A percentile compares a stretch with the other conserved stretches of the same genome.
Conservation (phyloP, 2,113 vertebrate species). For the Perca fluviatilis region DNA sequence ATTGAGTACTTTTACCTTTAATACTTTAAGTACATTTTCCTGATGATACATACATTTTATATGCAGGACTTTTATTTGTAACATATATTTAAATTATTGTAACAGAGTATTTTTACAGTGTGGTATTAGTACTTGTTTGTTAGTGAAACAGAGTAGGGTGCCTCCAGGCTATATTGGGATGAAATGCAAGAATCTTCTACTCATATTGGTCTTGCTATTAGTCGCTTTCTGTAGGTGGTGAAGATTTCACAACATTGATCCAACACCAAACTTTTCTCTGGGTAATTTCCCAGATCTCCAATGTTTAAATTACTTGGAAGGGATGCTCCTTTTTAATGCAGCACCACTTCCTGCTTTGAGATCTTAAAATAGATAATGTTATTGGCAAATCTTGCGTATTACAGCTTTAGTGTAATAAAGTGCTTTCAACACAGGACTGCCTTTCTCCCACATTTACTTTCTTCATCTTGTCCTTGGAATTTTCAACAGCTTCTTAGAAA, state of each 20-base stretch:
- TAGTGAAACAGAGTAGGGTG: not conserved
- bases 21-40: too few relatives aligned
- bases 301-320: slow-evolving; percentile 11
- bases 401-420: slow-evolving; percentile 2
- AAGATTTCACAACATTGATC: slow-evolving; percentile 26
- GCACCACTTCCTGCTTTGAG: slow-evolving; percentile 24
- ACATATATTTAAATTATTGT: too few relatives aligned
- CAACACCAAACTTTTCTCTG: slow-evolving; percentile 27
- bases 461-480: not conserved
- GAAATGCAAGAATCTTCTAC: not conserved
- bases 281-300: slow-evolving; percentile 51
- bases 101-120: too few relatives aligned
- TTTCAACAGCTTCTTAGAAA: not conserved
- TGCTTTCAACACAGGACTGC: slow-evolving; percentile 11
- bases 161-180: slow-evolving; percentile 12
- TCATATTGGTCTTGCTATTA: slow-evolving; percentile 7
- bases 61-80: too few relatives aligned
- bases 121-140: not conserved
- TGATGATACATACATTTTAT: too few relatives aligned
- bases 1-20: too few relatives aligned
- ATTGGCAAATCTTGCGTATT: slow-evolving; percentile 8
- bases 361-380: slow-evolving; percentile 32
- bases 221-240: slow-evolving; percentile 16
- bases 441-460: slow-evolving; percentile 8
- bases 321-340: slow-evolving; percentile 18